A percentile compares a stretch with the other conserved stretches of the same genome.
Conservation (phyloP, 2,113 vertebrate genomes). For the Pedetes capensis region DNA sequence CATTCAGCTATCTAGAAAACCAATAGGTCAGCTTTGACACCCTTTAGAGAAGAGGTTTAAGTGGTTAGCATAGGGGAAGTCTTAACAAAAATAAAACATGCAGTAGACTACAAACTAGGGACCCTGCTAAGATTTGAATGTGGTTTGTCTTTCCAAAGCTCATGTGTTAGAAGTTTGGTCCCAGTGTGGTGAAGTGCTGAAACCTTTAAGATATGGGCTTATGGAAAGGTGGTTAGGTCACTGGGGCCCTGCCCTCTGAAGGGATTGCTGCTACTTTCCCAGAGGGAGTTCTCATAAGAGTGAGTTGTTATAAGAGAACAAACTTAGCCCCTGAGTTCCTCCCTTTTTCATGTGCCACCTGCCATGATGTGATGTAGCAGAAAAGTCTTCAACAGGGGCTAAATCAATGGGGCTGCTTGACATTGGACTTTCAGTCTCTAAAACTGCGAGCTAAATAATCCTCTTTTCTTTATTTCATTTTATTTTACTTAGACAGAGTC, state of each 20-base stretch:
- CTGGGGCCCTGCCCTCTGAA: neutral
- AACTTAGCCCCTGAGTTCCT: neutral
- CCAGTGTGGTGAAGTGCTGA: neutral
- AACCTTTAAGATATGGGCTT: neutral
- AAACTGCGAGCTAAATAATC: neutral
- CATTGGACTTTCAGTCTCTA: neutral
- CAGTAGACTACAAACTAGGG: neutral
- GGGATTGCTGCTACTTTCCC: neutral
- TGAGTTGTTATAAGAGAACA: neutral
- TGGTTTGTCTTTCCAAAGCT: neutral
- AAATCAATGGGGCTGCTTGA: neutral
- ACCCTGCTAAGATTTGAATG: neutral
- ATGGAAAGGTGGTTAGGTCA: neutral
- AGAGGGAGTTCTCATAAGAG: neutral
- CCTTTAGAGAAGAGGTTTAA: conserved; percentile 9
- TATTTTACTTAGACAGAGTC: no score
- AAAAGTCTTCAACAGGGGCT: neutral
- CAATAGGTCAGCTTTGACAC: neutral
- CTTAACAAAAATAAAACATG: neutral
- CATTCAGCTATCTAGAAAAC: neutral
- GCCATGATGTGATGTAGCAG: no score
- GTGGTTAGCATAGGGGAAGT: neutral
- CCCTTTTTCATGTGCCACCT: rapidly evolving
- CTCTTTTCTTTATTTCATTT: neutral
- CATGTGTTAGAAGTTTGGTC: neutral